Base-by-base conservation (phyloP, 2,888 invertebrate genomes). In the Cheilosia urbana region DNA sequence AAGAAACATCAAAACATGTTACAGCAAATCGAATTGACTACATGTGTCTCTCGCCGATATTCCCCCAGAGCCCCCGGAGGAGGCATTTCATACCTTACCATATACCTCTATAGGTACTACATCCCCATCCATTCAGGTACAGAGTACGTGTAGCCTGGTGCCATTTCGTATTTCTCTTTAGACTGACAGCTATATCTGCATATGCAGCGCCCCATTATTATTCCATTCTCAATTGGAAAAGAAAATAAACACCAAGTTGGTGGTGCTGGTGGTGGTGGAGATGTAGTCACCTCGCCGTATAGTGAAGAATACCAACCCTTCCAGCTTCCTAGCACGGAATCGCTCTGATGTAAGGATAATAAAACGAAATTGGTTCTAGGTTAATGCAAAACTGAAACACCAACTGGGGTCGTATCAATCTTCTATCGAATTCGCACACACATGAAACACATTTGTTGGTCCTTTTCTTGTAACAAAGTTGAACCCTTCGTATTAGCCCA, bases 361-460 rank as follows among this genome's bases (percentile, higher is more conserved):
- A 85, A 85, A 81, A 85, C 30, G 72, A 77, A 85, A 85, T 85
- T 85, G 76, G 85, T 85, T 85, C 58, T 72, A 81, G 76, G 76
- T 85, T 85, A 85, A 81, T 77, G 85, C 80, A 77, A 72, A 77
- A 85, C 76, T 72, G 80, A 77, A 85, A 77, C 80, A 81, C 81
- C 80, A 85, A 81, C 77, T 72, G 81, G 81, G 80, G 66, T 68
- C 49, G 66, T 68, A 72, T 17, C 40, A 17, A 24, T 62, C 27
- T 49, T 27, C 55, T 53, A 58, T 5, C 40, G 4, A 37, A 6
- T 15, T 7, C 27, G 27, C 27, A 21, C 27, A 27, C 21, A 57
- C 4, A 2, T 37, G 65, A 47, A 27, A 45, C 21, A 15, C 17
- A 40, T n/a, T 45, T 45, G 21, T 13, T 13, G 11, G 11, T 3